phyloP scores from a whole-genome alignment of 2,888 invertebrate genomes.

The Yponomeuta plumbellus region DNA sequence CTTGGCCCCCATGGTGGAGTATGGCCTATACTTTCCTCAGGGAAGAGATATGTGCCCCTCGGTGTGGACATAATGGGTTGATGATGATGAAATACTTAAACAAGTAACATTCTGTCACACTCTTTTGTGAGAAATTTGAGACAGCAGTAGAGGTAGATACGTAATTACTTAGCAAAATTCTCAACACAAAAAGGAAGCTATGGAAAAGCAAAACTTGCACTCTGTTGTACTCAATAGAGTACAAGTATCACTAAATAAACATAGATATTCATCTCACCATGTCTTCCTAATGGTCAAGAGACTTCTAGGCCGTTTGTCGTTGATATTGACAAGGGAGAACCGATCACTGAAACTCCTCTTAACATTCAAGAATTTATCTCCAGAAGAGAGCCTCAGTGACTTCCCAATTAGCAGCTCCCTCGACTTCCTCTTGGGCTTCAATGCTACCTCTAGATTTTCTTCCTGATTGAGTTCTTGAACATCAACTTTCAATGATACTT shows the following conservation, averaged over 20 bases:
- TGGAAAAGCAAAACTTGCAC: no score
- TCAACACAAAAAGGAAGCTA: no score
- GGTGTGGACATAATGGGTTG: no score
- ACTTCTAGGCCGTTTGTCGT: constrained; percentile 49
- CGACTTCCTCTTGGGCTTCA: constrained; percentile 36
- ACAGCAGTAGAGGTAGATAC: no score
- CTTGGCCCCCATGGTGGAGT: no score
- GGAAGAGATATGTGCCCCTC: no score
- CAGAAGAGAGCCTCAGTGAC: constrained; percentile 51
- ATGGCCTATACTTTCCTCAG: no score
- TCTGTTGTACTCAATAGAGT: no score
- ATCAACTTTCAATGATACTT: constrained; percentile 38
- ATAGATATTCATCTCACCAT: constrained; percentile 46
- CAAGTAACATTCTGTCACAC: no score
- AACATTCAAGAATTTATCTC: constrained; percentile 47
- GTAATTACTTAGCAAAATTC: no score
- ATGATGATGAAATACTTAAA: no score
- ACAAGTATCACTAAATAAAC: neutral
- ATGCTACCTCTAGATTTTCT: constrained; percentile 34
- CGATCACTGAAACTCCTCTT: constrained; percentile 70
- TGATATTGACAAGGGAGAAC: constrained; percentile 60
- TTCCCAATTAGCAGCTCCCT: constrained; percentile 46
- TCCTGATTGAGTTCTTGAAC: constrained; percentile 22
- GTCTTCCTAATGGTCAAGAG: constrained; percentile 68
- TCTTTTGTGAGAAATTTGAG: no score